Evolutionary conservation across 2,888 invertebrate genomes (phyloP).

Genomic region (Philereme transversata): DNA sequence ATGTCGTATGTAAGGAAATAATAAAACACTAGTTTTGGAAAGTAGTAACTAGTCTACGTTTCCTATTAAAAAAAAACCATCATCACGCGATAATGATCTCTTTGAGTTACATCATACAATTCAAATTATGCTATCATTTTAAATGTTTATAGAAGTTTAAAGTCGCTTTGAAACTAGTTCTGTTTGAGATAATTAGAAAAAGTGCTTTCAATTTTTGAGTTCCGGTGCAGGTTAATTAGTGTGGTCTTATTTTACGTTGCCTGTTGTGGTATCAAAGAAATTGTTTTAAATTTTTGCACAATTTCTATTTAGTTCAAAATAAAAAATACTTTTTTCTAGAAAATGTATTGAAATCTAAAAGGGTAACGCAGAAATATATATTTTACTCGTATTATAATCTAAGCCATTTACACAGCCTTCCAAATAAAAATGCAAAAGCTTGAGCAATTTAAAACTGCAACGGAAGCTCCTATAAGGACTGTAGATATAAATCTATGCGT

Average conservation of each 20-base stretch:
- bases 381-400: too few relatives aligned
- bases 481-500: constrained; percentile 45
- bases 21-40: constrained; percentile 56
- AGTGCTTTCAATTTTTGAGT: constrained; percentile 54
- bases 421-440: constrained; percentile 14
- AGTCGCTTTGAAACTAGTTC: constrained; percentile 32
- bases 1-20: constrained; percentile 42
- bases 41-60: constrained; percentile 42
- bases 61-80: constrained; percentile 26
- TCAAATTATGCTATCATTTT: constrained; percentile 9
- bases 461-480: constrained; percentile 34
- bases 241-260: background rate
- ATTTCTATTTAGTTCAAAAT: too few relatives aligned
- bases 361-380: too few relatives aligned
- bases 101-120: constrained; percentile 9
- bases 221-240: constrained; percentile 42
- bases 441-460: constrained; percentile 28
- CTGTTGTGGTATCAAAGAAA: too few relatives aligned
- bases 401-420: background rate
- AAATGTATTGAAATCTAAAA: too few relatives aligned
- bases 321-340: too few relatives aligned
- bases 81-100: constrained; percentile 6
- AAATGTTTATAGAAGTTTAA: background rate
- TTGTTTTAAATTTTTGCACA: too few relatives aligned
- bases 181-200: constrained; percentile 48